Base-by-base conservation (phyloP, 37 sponge, comb jelly and placozoan genomes). In the Eunapius fragilis region DNA sequence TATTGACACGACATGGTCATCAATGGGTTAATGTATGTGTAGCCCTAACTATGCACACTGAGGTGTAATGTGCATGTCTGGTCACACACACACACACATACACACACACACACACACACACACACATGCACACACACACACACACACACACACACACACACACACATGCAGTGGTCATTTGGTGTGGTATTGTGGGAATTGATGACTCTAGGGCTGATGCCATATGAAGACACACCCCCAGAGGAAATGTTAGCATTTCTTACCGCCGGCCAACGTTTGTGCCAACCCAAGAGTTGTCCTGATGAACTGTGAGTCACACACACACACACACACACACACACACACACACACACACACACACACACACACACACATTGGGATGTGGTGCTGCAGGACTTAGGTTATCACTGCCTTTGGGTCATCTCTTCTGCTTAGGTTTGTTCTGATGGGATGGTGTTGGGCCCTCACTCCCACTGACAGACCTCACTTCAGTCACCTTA, bases 371-470 rank as follows among this genome's bases (percentile, higher is more conserved):
- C 76, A 32, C 76, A 25, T 12, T 22, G 7, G 9, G 7, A 4
- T 35, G 25, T 25, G 31, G 9, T 24, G 34, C 2, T 70, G 9
- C 7, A 7, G 28, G 28, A 70, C 77, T 12, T 22, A 17, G 22
- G 10, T 12, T 12, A 23, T 37, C 47, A 30, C 50, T 78, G 27
- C 11, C 48, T 48, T 37, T 37, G 35, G 25, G 50, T 25, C 31
- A 22, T 33, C 75, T 74, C 31, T 33, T 33, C 75, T 74, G 30
- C 75, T 24, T 88, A 96, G 93, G 71, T 93, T 96, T 80, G 76
- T 88, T 3, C 47, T 96, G 34, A 96, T 96, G 96, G 96, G 94
- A 0, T 89, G 85, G 96, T 96, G 96, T 31, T 93, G 94, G 96
- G 96, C 94, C 2, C 89, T 96, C 73, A 92, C 96, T 24, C 88